Percentiles rank a stretch among this genome's conserved stretches.
Evolutionary conservation across 2,797 vertebrate species (phyloP).

Genomic region (Netta rufina): DNA sequence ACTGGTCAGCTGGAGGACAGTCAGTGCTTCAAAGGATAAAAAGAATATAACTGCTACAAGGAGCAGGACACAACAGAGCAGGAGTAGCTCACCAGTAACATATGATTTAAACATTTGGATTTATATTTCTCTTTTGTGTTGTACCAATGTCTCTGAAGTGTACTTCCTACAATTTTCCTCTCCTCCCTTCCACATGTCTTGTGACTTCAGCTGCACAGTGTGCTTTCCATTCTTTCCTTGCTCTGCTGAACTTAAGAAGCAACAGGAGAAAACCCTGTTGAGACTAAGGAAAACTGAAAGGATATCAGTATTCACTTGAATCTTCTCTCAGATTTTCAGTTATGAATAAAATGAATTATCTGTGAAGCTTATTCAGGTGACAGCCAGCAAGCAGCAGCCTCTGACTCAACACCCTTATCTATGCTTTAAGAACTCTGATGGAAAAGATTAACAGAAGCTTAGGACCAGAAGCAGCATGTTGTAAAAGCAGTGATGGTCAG

Average conservation of each 20-base stretch:
- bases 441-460: not conserved
- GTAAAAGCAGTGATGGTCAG: not conserved
- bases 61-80: constrained; percentile 34
- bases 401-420: not conserved
- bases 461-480: not conserved
- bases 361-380: not conserved
- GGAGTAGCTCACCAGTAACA: not conserved
- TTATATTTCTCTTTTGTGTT: not conserved
- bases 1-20: constrained; percentile 38
- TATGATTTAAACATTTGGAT: not conserved
- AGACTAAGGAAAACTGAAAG: constrained; percentile 47
- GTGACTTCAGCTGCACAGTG: constrained; percentile 39
- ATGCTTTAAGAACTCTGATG: not conserved
- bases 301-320: not conserved
- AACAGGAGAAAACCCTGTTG: constrained; percentile 44
- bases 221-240: constrained; percentile 23
- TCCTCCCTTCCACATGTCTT: not conserved
- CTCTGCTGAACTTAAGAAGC: constrained; percentile 29
- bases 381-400: not conserved
- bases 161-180: not conserved
- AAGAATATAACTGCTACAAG: not conserved
- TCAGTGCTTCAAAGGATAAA: constrained; percentile 47
- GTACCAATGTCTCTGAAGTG: not conserved
- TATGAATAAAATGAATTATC: not conserved
- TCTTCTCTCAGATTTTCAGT: not conserved